Evolutionary conservation across 92 coral and sea anemone species (phyloP).

Genomic region (Parazoanthus swiftii): DNA sequence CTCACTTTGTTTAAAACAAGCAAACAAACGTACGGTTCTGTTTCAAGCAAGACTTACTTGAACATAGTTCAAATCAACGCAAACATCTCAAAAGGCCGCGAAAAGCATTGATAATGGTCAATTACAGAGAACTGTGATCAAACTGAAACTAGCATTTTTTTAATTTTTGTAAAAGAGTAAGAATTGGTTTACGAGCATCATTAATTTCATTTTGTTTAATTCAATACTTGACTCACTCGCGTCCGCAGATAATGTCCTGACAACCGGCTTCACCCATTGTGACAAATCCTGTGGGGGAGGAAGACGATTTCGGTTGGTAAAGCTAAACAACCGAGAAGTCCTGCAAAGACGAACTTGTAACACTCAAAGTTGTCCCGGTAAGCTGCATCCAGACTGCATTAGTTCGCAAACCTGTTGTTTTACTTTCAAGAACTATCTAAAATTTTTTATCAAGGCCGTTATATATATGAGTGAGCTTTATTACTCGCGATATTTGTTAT

Average conservation of each 20-base stretch:
- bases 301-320: slow-evolving; percentile 88
- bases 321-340: slow-evolving; percentile 87
- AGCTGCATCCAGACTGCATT: slow-evolving; percentile 13
- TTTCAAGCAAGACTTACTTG: too few relatives aligned
- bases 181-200: background rate
- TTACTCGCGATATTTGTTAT: too few relatives aligned
- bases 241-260: slow-evolving; percentile 72
- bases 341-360: slow-evolving; percentile 90
- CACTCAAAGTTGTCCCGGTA: slow-evolving; percentile 80
- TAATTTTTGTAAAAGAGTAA: too few relatives aligned
- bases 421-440: background rate
- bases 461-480: background rate
- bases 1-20: too few relatives aligned
- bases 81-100: too few relatives aligned
- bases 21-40: too few relatives aligned
- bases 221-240: background rate
- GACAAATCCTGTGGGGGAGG: slow-evolving; percentile 96
- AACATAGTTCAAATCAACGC: too few relatives aligned
- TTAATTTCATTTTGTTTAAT: too few relatives aligned
- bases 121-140: too few relatives aligned
- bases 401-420: background rate
- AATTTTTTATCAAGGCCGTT: background rate
- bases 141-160: too few relatives aligned
- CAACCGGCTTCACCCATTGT: slow-evolving; percentile 89
- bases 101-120: too few relatives aligned